Evolutionary conservation across 2,113 vertebrate genomes (phyloP), one percentile per base, ranked within the genome.

Genomic region (Chaenocephalus aceratus): DNA sequence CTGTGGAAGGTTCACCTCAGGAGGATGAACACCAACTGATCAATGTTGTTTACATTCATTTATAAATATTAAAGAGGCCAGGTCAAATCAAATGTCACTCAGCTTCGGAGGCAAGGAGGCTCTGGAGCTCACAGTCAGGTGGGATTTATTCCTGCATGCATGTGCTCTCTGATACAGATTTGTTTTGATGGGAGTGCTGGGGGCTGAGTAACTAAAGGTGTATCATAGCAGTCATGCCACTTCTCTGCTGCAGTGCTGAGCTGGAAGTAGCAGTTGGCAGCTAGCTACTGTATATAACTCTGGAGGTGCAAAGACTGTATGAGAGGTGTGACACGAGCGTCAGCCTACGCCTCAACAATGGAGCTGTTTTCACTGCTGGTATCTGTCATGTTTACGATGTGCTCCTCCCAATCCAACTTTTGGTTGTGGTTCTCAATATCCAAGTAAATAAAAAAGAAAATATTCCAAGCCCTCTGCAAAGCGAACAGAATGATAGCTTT

Each of bases 311-410:
- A 64, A 61, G 65, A 79, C 80, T 66, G 52, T 54, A 26, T 57
- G 60, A 80, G 71, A 88, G 85, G 90, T 91, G 91, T 58, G 85
- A 89, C 87, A 89, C 65, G 79, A 91, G 73, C 68, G 53, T 66
- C 76, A 15, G 75, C 87, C 86, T 66, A 85, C 89, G 13, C 77
- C 61, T 75, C 53, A 60, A 80, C 74, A 83, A 56, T 69, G 46
- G 80, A 72, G 73, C 53, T 16, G 51, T 80, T 75, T 60, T 59
- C 59, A 48, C 80, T 16, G 75, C 67, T 64, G 64, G 51, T 45
- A 76, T 45, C 68, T 78, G 44, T 79, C 73, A 54, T 56, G 14
- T 66, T 16, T n/a, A 23, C 64, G 54, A 64, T 48, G 46, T 57
- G 59, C 34, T 78, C 41, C 58, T 53, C 66, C 65, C 69, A 72